Percentiles rank a stretch among this genome's conserved stretches.
These are phyloP conservation scores for Itoplectis maculator DNA, from an alignment of 2,888 invertebrate species.

Conservation along the genomic window DNA sequence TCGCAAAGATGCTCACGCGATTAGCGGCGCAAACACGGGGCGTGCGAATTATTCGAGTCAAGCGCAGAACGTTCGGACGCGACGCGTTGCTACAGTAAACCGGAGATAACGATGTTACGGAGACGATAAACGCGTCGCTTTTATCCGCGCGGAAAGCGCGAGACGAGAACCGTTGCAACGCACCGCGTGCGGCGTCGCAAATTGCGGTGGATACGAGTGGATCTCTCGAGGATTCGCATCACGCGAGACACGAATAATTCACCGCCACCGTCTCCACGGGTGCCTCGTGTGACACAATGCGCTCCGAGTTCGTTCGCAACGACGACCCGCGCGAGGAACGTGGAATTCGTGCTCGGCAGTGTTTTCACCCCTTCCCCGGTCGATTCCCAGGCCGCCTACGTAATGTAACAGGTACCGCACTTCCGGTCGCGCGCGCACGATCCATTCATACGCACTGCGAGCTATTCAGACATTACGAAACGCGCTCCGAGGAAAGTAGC, in stretches of 20 bases:
- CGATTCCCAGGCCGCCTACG: slow-evolving; percentile 17
- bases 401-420: slow-evolving; percentile 7
- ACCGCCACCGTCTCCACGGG: background rate
- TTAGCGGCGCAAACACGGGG: background rate
- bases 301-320: slow-evolving; percentile 6
- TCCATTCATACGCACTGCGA: slow-evolving; percentile 16
- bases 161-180: background rate
- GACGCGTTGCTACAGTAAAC: background rate
- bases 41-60: slow-evolving; percentile 33
- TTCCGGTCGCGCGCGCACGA: slow-evolving; percentile 19
- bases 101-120: slow-evolving; percentile 12
- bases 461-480: slow-evolving; percentile 22
- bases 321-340: background rate
- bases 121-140: background rate
- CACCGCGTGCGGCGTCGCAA: background rate
- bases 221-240: background rate
- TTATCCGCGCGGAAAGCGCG: slow-evolving; percentile 5
- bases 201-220: background rate
- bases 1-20: background rate
- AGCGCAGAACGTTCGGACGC: background rate
- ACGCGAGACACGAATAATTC: slow-evolving; percentile 2
- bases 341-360: background rate
- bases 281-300: background rate
- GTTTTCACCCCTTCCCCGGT: background rate
- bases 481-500: background rate